Evolutionary conservation across 1,140 invertebrate genomes (phyloP), one percentile per base, ranked within the genome.

Genomic region (Pseudomyrmex dendroicus): DNA sequence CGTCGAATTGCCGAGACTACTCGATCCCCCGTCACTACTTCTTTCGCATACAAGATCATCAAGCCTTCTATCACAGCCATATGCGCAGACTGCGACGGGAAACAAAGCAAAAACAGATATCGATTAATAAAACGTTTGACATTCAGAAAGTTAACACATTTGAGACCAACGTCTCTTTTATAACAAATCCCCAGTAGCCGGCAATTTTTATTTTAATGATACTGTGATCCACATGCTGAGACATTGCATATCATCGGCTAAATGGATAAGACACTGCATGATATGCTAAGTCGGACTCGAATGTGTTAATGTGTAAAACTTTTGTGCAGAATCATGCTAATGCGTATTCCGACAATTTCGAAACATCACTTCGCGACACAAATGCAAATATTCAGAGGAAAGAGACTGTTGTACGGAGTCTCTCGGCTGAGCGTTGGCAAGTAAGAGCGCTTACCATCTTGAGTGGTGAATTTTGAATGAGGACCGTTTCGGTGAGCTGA

Each of bases 61-160:
- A 99, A 95, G 87, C 98, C 98, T 95, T 99, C 98, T 94, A 99
- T 99, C 94, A 99, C 97, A 93, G 98, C 96, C 96, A 99, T 97
- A 95, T 99, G 99, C 87, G 98, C 98, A 93, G 96, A 97, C 99
- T 99, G 93, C 25, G 67, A 77, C 12, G 13, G 56, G 9, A 67
- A 22, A 20, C 2, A 1, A 1, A 35, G 17, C 7, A 44, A 7
- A 35, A 35, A 0, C 56, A 52, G 3, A 59, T 13, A 2, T 73
- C 52, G 12, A 35, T 35, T 35, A 35, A 7, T 35, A 35, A 35
- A 35, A 35, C 35, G 35, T 35, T 35, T 35, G 35, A 35, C 35
- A 5, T 5, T 35, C 35, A 35, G 35, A 35, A 35, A 35, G 35
- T 35, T 35, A 7, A 35, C 35, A 35, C 35, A 35, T 35, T 35